phyloP scores from a whole-genome alignment of 2,797 vertebrate genomes.

The Crocidura indochinensis region DNA sequence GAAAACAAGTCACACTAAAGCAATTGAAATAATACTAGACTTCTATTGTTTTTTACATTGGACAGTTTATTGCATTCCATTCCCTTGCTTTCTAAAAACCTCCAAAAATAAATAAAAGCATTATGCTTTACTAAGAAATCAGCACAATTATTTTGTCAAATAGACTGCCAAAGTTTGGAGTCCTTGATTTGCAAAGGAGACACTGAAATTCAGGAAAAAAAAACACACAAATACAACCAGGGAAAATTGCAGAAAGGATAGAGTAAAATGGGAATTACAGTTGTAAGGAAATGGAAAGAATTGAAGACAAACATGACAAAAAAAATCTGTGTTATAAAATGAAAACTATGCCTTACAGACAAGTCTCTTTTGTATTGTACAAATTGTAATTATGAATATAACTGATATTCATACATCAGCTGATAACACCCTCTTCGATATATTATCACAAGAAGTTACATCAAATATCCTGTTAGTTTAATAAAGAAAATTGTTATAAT shows the following conservation, averaged over 20 bases:
- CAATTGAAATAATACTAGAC: background rate
- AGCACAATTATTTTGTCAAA: conserved; percentile 15
- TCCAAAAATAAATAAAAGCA: background rate
- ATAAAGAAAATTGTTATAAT: conserved; percentile 51
- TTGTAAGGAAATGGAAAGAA: conserved; percentile 45
- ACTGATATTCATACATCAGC: background rate
- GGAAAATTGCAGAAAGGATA: background rate
- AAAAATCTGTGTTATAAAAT: background rate
- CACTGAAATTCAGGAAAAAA: background rate
- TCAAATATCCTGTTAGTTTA: conserved; percentile 4
- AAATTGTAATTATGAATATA: conserved; percentile 1
- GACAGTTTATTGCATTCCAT: background rate
- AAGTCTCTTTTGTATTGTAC: background rate
- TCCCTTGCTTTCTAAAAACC: background rate
- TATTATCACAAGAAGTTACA: background rate
- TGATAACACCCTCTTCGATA: background rate
- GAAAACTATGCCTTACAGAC: background rate
- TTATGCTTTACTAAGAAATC: background rate
- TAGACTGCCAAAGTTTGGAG: background rate
- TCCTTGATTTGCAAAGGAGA: background rate
- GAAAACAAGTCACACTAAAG: background rate
- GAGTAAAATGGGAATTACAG: background rate
- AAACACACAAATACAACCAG: background rate
- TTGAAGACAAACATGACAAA: background rate
- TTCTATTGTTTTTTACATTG: background rate